Evolutionary conservation across 2,113 vertebrate species (phyloP).

Genomic region (Sinocyclocheilus rhinocerous): DNA sequence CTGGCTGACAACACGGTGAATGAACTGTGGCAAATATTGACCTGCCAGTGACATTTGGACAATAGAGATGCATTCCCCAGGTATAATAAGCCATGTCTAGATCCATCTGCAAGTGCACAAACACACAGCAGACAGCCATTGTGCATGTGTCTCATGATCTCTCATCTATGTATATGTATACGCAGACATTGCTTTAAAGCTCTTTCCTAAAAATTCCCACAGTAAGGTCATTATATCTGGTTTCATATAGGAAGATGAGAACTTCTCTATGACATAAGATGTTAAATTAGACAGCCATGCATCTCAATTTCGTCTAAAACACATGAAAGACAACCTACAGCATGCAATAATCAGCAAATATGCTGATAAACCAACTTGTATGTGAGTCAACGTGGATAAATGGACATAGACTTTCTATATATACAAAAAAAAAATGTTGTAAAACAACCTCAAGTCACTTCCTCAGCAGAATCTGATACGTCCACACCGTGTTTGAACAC

Average conservation of each 20-base stretch:
- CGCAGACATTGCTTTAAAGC: neutral
- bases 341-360: neutral
- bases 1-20: neutral
- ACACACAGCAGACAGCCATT: neutral
- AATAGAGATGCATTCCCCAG: conserved; percentile 11
- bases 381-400: neutral
- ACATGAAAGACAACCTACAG: neutral
- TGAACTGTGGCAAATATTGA: conserved; percentile 37
- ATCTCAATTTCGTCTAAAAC: neutral
- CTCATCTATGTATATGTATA: neutral
- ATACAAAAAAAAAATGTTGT: neutral
- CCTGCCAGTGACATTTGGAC: conserved; percentile 37
- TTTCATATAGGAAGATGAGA: neutral
- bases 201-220: neutral
- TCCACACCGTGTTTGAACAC: conserved; percentile 23
- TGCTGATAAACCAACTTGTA: conserved; percentile 2
- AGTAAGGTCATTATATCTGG: neutral
- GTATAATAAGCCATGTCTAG: neutral
- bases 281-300: neutral
- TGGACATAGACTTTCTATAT: conserved; percentile 12
- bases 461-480: neutral
- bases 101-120: neutral
- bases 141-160: neutral
- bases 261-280: neutral
- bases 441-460: conserved; percentile 12